phyloP scores from a whole-genome alignment of 2,797 vertebrate genomes.

The Rhinophrynus dorsalis region DNA sequence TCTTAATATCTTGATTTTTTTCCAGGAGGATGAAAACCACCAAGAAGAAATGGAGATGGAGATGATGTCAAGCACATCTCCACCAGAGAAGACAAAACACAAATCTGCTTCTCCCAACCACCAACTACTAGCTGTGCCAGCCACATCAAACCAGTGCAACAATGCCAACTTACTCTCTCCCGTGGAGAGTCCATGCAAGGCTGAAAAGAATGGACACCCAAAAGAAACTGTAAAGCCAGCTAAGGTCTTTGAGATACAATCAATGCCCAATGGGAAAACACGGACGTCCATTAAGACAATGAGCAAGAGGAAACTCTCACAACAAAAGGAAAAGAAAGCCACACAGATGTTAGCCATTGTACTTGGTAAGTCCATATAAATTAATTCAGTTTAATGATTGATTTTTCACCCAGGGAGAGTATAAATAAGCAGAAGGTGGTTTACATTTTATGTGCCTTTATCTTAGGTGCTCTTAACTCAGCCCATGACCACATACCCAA shows the following conservation, averaged over 20 bases:
- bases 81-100: slow-evolving; percentile 79
- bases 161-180: slow-evolving; percentile 65
- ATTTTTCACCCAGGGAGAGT: no score
- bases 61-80: slow-evolving; percentile 86
- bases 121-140: slow-evolving; percentile 68
- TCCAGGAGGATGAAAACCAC: slow-evolving; percentile 83
- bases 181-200: slow-evolving; percentile 66
- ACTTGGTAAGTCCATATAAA: slow-evolving; percentile 87
- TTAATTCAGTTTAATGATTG: no score
- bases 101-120: slow-evolving; percentile 74
- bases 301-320: slow-evolving; percentile 93
- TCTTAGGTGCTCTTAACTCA: no score
- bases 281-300: slow-evolving; percentile 84
- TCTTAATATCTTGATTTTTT: slow-evolving; percentile 77
- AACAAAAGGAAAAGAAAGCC: slow-evolving; percentile 98
- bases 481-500: no score
- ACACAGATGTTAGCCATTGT: slow-evolving; percentile 98
- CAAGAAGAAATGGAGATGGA: slow-evolving; percentile 87
- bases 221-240: slow-evolving; percentile 71
- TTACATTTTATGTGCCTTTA: no score
- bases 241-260: slow-evolving; percentile 89
- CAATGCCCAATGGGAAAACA: slow-evolving; percentile 91
- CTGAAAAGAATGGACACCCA: slow-evolving; percentile 86
- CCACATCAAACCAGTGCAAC: slow-evolving; percentile 66
- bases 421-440: no score